A percentile compares a stretch with the other conserved stretches of the same genome.
Conservation (phyloP, 2,113 vertebrate species). For the Oncorhynchus keta region DNA sequence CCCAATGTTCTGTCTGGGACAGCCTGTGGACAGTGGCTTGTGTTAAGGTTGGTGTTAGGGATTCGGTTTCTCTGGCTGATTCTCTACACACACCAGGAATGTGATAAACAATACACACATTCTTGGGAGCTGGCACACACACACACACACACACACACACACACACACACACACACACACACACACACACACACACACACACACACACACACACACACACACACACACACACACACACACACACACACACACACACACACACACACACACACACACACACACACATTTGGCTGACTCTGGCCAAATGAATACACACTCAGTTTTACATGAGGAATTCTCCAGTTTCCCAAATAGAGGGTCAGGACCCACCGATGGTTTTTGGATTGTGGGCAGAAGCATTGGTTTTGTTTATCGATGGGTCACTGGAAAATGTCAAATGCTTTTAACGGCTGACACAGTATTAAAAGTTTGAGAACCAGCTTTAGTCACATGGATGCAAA, state of each 20-base stretch:
- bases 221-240: no score
- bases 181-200: background rate
- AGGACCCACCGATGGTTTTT: conserved; percentile 33
- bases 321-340: conserved; percentile 27
- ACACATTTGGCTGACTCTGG: background rate
- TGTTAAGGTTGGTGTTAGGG: background rate
- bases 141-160: conserved; percentile 21
- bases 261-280: conserved; percentile 8
- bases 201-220: conserved; percentile 27
- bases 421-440: background rate
- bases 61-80: conserved; percentile 56
- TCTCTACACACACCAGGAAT: conserved; percentile 59
- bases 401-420: background rate
- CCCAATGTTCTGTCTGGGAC: conserved; percentile 75
- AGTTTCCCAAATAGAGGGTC: conserved; percentile 46
- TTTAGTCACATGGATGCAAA: no score
- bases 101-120: conserved; percentile 68
- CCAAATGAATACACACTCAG: conserved; percentile 23
- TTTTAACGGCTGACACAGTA: no score
- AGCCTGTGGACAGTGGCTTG: conserved; percentile 46
- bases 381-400: background rate
- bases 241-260: conserved; percentile 22
- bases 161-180: conserved; percentile 8
- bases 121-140: conserved; percentile 45
- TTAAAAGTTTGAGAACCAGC: no score